Conservation (phyloP, 2,113 vertebrate genomes). For the Dicentrarchus labrax region DNA sequence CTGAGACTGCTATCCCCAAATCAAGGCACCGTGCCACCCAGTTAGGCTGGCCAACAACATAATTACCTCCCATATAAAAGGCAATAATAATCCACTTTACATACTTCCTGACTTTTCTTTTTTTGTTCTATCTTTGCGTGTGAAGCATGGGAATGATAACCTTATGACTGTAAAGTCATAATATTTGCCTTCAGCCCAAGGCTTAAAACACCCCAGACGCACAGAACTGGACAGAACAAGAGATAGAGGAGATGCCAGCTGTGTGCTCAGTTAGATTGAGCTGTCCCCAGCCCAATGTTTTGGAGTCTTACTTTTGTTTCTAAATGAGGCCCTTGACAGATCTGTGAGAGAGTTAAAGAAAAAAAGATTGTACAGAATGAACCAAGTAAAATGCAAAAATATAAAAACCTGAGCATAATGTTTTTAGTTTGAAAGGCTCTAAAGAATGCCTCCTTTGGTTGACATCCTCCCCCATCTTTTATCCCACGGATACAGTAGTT, state of each 20-base stretch:
- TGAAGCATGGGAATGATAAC: slow-evolving; percentile 8
- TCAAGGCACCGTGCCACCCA: slow-evolving; percentile 9
- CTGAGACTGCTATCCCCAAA: slow-evolving; percentile 21
- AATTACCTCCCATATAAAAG: slow-evolving; percentile 37
- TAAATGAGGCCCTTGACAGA: background rate
- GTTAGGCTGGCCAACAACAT: background rate
- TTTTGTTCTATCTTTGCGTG: slow-evolving; percentile 26
- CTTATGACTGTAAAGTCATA: slow-evolving; percentile 38
- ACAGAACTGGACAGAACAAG: background rate
- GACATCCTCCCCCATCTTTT: background rate
- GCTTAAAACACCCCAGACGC: slow-evolving; percentile 2
- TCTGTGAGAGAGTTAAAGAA: background rate
- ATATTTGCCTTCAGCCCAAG: background rate
- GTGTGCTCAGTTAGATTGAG: background rate
- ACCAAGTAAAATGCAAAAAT: slow-evolving; percentile 8
- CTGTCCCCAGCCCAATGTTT: background rate
- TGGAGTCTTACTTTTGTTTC: background rate
- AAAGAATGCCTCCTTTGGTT: background rate
- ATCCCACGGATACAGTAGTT: background rate
- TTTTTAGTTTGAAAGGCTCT: slow-evolving; percentile 21
- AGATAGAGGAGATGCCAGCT: background rate
- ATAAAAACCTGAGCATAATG: background rate
- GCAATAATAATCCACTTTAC: slow-evolving; percentile 37
- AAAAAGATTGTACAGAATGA: background rate
- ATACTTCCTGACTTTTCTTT: slow-evolving; percentile 7